Evolutionary conservation across 2,888 invertebrate species (phyloP).

Genomic region (Hartigia nigra): DNA sequence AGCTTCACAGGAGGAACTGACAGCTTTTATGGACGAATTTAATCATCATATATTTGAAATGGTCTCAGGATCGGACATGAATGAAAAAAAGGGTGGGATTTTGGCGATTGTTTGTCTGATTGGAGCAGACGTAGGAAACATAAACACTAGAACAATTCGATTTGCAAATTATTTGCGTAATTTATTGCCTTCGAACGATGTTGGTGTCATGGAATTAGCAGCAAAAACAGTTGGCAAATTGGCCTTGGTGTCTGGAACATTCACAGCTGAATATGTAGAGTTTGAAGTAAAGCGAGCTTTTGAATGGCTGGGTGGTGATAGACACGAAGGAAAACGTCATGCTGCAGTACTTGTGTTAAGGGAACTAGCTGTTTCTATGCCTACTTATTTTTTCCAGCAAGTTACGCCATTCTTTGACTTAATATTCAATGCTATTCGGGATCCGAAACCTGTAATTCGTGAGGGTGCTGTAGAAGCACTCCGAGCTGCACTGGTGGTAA

Average conservation of each 20-base stretch:
- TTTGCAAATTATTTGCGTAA: conserved; percentile 94
- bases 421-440: conserved; percentile 90
- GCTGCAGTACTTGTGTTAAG: conserved; percentile 92
- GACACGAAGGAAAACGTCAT: conserved; percentile 91
- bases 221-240: conserved; percentile 95
- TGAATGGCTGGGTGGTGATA: conserved; percentile 93
- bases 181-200: conserved; percentile 89
- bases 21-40: conserved; percentile 92
- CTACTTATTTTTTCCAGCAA: conserved; percentile 97
- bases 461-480: conserved; percentile 95
- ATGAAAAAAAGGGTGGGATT: conserved; percentile 96
- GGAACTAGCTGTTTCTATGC: conserved; percentile 94
- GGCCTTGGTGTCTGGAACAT: conserved; percentile 91
- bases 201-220: conserved; percentile 94
- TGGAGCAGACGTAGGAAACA: conserved; percentile 92
- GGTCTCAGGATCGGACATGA: conserved; percentile 92
- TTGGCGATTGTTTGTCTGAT: conserved; percentile 94
- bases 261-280: conserved; percentile 97
- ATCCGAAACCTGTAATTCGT: conserved; percentile 90
- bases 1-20: conserved; percentile 90
- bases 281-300: conserved; percentile 96
- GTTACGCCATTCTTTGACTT: conserved; percentile 93
- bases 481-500: conserved; percentile 94
- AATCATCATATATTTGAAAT: conserved; percentile 96
- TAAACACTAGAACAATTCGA: conserved; percentile 87